Conservation (phyloP, 2,888 invertebrate species). For the Hemistola chrysoprasaria region DNA sequence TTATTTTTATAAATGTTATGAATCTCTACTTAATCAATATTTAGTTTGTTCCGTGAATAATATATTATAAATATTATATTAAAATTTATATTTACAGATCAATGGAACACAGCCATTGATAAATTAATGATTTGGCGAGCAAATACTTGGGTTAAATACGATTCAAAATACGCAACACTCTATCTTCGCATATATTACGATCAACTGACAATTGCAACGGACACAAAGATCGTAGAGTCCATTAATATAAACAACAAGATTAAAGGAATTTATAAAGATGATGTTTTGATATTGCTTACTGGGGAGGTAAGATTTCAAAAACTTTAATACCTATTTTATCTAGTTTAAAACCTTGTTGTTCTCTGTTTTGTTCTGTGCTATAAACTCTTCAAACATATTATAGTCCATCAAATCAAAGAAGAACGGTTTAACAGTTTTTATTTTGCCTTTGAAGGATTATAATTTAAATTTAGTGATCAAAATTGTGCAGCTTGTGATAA, state of each 20-base stretch:
- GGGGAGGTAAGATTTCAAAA: constrained; percentile 42
- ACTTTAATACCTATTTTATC: not conserved
- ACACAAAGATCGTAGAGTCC: constrained; percentile 56
- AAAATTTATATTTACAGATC: constrained; percentile 26
- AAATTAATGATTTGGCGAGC: constrained; percentile 60
- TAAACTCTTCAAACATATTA: no score
- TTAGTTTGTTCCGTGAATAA: no score
- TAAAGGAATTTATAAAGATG: constrained; percentile 62
- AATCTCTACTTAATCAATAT: no score
- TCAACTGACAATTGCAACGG: constrained; percentile 53
- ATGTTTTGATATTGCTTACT: constrained; percentile 55
- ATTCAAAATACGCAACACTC: constrained; percentile 31
- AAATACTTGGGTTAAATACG: constrained; percentile 53
- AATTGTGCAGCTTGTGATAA: no score
- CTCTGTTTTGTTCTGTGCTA: no score
- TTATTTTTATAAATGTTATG: no score
- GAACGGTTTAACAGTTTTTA: no score
- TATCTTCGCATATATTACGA: constrained; percentile 51
- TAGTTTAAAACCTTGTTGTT: not conserved
- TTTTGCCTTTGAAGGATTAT: no score
- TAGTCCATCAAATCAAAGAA: no score
- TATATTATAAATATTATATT: no score
- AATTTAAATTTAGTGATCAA: no score
- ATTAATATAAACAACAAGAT: constrained; percentile 56
- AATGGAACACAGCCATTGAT: constrained; percentile 45